phyloP scores from a whole-genome alignment of 2,113 vertebrate species.

The Haplotaxodon microlepis region DNA sequence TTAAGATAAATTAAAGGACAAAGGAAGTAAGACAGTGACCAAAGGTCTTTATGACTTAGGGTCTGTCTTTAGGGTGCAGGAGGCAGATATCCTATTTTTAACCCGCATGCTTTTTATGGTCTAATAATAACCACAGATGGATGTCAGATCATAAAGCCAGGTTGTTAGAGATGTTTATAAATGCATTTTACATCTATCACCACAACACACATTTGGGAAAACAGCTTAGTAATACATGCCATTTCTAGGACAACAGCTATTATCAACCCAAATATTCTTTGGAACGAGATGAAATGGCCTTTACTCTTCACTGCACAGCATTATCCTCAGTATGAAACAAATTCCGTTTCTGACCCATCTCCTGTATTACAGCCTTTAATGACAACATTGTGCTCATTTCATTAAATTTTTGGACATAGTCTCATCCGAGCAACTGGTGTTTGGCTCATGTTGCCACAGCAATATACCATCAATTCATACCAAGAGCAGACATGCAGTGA shows the following conservation, averaged over 20 bases:
- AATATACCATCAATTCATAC: background rate
- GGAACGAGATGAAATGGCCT: background rate
- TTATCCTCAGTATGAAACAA: background rate
- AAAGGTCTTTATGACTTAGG: background rate
- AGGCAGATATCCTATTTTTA: background rate
- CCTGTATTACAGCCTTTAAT: background rate
- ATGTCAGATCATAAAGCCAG: background rate
- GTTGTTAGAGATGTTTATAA: background rate
- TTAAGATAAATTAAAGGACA: background rate
- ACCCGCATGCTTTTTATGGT: background rate
- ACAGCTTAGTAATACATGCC: background rate
- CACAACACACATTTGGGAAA: background rate
- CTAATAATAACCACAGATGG: background rate
- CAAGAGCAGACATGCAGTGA: background rate
- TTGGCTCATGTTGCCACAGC: conserved; percentile 6
- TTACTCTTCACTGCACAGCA: background rate
- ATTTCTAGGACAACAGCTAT: background rate
- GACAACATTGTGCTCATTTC: background rate
- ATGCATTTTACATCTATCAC: background rate
- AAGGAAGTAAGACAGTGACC: background rate
- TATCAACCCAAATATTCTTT: background rate
- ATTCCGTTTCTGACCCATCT: background rate
- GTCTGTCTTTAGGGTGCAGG: background rate
- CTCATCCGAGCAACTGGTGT: conserved; percentile 2
- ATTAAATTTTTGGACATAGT: background rate